phyloP scores from a whole-genome alignment of 2,797 vertebrate species.

The Crypturellus tataupa region DNA sequence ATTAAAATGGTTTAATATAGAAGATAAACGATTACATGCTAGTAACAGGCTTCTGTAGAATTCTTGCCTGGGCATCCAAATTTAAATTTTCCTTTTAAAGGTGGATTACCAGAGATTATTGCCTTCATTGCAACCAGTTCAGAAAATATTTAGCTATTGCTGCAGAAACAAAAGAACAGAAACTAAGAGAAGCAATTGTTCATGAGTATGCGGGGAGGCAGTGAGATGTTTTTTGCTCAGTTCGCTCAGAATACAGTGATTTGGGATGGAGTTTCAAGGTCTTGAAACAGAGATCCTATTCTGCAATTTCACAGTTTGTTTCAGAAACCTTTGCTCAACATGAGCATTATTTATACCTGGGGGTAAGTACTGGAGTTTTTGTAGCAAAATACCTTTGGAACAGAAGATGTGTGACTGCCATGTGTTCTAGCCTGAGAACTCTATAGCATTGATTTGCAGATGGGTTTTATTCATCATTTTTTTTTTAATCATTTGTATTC shows the following conservation, averaged over 20 bases:
- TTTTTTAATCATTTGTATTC: slow-evolving; percentile 1
- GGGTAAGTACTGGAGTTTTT: background rate
- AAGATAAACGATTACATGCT: background rate
- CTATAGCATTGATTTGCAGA: background rate
- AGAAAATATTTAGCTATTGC: background rate
- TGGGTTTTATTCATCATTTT: background rate
- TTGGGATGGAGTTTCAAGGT: background rate
- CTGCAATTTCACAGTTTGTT: background rate
- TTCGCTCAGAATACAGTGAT: background rate
- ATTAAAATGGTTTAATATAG: background rate
- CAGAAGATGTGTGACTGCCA: background rate
- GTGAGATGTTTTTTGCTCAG: slow-evolving; percentile 5
- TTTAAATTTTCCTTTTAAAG: background rate
- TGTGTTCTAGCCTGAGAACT: background rate
- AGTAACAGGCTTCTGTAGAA: background rate
- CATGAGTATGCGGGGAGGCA: background rate
- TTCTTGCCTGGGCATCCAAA: background rate
- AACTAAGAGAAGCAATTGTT: background rate
- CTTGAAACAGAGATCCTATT: background rate
- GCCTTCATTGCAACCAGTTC: background rate
- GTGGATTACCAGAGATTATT: background rate
- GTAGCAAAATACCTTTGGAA: background rate
- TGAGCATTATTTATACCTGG: background rate
- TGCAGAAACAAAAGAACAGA: background rate
- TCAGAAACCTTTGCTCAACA: background rate